These are phyloP conservation scores for Microtus richardsoni DNA, from an alignment of 2,113 vertebrate genomes.

Conservation along the genomic window DNA sequence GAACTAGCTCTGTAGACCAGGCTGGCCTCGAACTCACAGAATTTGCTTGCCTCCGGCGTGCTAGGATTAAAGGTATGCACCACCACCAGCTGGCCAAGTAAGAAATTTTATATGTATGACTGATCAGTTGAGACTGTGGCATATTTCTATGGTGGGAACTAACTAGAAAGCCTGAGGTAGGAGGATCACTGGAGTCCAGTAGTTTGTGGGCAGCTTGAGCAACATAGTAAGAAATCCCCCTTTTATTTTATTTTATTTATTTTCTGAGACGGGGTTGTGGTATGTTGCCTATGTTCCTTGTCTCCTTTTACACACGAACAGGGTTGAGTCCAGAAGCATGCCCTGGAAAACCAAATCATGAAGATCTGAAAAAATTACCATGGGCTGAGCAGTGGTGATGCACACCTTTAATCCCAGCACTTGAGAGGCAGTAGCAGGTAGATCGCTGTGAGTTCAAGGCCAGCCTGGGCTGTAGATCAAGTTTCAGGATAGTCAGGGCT, in stretches of 20 bases:
- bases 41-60: too few species aligned
- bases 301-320: background rate
- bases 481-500: background rate
- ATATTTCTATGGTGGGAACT: background rate
- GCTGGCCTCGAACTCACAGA: too few species aligned
- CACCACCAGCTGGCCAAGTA: too few species aligned
- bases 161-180: background rate
- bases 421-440: background rate
- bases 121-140: background rate
- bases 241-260: background rate
- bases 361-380: background rate
- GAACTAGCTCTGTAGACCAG: too few species aligned
- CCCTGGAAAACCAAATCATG: conserved; percentile 12
- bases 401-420: background rate
- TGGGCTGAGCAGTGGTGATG: too few species aligned
- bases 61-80: too few species aligned
- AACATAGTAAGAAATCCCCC: background rate
- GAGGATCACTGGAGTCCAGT: background rate
- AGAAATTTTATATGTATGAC: background rate
- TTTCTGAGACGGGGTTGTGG: background rate
- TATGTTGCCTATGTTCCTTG: background rate
- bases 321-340: background rate
- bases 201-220: background rate
- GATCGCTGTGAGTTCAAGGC: background rate
- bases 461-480: background rate